Base-by-base conservation (phyloP, 2,888 invertebrate genomes). In the Griposia aprilina region DNA sequence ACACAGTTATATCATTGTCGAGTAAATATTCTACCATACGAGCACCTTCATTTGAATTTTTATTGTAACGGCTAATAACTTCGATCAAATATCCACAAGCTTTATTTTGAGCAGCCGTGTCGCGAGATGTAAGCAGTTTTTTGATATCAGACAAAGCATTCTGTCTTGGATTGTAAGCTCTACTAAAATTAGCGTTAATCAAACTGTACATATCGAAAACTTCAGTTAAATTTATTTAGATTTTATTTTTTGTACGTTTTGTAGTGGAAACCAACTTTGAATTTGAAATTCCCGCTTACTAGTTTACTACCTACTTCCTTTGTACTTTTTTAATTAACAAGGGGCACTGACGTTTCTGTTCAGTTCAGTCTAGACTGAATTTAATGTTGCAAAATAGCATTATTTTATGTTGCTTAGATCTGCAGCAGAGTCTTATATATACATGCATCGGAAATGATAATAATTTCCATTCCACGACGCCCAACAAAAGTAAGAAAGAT, bases 101-200 rank as follows among this genome's bases (percentile, higher is more conserved):
- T 91, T 95, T 96, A 82, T 91, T 95, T 91, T 96, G 97, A 2
- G 93, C 91, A 23, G 89, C 89, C 6, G 94, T 94, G 74, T 96
- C 96, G 36, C 97, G 93, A 59, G 94, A 96, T 72, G 95, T 95
- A 52, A 97, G 84, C 62, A 96, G 86, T 81, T 95, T 92, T 91
- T 97, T 97, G 80, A 97, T 94, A 84, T 96, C 94, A 8, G 95
- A 93, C 69, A 97, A 90, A 65, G 94, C 95, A 91, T 96, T 96
- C 88, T 94, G 94, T 74, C 91, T 92, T 41, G 96, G 97, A 89
- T 96, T 97, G 79, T 96, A 97, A 63, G 94, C 95, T 88, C 93
- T 92, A 81, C 90, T 95, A 84, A 94, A 96, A 87, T 94, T 95
- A 3, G 93, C 87, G 83, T 95, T 96, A 15, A 96, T 89, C 83